phyloP scores from a whole-genome alignment of 2,797 vertebrate species.

The Lithobates pipiens region DNA sequence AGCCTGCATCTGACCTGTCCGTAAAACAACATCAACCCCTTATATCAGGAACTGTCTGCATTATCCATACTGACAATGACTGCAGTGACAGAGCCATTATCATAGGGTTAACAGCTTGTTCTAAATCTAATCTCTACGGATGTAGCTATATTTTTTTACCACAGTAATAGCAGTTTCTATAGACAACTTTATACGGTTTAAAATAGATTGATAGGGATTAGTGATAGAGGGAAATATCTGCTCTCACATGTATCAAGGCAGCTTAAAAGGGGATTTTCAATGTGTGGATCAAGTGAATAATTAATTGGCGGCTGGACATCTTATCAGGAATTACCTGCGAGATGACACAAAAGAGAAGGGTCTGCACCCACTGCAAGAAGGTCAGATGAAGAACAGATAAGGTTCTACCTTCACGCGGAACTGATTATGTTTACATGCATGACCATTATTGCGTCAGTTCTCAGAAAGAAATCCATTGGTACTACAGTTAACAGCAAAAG shows the following conservation, averaged over 20 bases:
- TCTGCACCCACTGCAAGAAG: not conserved
- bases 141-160: not conserved
- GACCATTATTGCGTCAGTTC: not conserved
- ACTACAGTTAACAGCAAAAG: not conserved
- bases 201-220: conserved; percentile 32
- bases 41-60: too few species aligned
- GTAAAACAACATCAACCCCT: not conserved
- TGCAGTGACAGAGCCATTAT: not conserved
- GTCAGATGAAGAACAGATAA: not conserved
- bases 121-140: not conserved
- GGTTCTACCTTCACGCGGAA: not conserved
- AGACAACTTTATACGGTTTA: conserved; percentile 1
- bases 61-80: not conserved
- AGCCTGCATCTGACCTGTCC: not conserved
- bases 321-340: conserved; percentile 18
- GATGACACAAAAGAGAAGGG: not conserved
- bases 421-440: not conserved
- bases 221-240: conserved; percentile 6
- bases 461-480: not conserved
- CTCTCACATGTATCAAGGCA: conserved; percentile 13
- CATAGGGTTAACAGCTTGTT: not conserved
- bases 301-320: not conserved
- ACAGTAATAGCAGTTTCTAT: not conserved
- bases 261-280: conserved; percentile 32
- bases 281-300: conserved; percentile 30